phyloP scores from a whole-genome alignment of 2,113 vertebrate species.

The Lathamus discolor region DNA sequence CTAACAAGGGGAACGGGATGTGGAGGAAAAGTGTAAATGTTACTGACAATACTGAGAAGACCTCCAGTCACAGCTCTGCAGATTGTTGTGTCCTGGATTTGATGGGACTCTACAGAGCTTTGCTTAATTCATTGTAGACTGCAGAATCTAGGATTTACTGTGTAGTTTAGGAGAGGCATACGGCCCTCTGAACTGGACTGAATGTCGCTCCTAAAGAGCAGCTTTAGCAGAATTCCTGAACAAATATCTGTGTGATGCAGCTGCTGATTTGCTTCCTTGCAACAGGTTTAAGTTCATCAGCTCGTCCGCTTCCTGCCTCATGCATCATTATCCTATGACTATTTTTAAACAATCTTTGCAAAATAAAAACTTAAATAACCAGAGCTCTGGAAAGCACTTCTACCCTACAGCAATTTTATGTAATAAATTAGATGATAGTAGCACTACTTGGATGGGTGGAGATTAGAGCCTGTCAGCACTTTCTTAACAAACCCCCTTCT shows the following conservation, averaged over 20 bases:
- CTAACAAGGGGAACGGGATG: background rate
- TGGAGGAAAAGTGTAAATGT: background rate
- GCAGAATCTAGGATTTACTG: background rate
- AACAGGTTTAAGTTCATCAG: background rate
- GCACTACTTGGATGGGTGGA: background rate
- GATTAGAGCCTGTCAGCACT: slow-evolving; percentile 58
- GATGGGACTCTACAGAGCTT: fast-evolving
- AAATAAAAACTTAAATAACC: slow-evolving; percentile 34
- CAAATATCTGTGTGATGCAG: background rate
- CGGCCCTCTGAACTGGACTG: background rate
- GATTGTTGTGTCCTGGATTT: background rate
- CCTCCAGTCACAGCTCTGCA: background rate
- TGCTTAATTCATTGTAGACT: background rate
- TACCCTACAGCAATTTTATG: slow-evolving; percentile 27
- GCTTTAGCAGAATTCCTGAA: background rate
- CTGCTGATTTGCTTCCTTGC: background rate
- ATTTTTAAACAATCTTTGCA: slow-evolving; percentile 10
- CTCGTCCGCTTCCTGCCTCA: background rate
- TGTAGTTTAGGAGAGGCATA: background rate
- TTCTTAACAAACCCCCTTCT: slow-evolving; percentile 43
- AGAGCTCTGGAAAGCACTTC: background rate
- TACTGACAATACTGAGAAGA: background rate
- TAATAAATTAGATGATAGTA: slow-evolving; percentile 44
- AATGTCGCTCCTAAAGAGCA: background rate
- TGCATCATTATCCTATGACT: background rate